Base-by-base conservation (phyloP, 2,888 invertebrate species). In the Diarsia brunnea region DNA sequence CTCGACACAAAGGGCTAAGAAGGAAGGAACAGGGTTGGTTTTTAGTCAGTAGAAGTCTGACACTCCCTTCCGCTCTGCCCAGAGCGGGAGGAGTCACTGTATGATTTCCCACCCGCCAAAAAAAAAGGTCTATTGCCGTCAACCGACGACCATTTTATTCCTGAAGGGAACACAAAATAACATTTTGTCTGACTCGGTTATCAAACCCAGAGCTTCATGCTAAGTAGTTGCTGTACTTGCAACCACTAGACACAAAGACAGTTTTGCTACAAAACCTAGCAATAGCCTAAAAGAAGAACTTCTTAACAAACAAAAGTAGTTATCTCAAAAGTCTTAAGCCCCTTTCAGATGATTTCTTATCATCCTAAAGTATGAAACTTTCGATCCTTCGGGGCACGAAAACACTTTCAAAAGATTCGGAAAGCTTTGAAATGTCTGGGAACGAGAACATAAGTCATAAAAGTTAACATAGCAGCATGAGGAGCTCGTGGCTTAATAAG, bases 291-390 rank as follows among this genome's bases (percentile, higher is more conserved):
- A 0, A n/a, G 19, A 11, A 70, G 4, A 63, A 78, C n/a, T 19
- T 66, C 53, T 5, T 16, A 49, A 47, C 53, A 45, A 21, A 51
- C 16, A 49, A 65, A 60, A 60, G 31, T 31, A 60, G 65, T 47
- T 53, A 51, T 45, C 11, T 43, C n/a, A 14, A 79, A 73, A 68
- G 51, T 73, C 47, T 45, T 43, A 65, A 65, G n/a, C n/a, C 21
- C 19, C 49, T 47, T 58, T 38, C 16, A 0, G 14, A 75, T 75
- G 49, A 49, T 66, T 79, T 81, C 61, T 45, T 63, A 73, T 58
- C 47, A 65, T 21, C 12, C 27, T 21, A 11, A 70, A 70, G 58
- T 63, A 70, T 45, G 12, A 27, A 82, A 75, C 60, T 82, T 82
- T 27, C 7, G 27, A 49, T 58, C 51, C 60, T 69, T 19, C 12